Conservation (phyloP, 1,140 invertebrate species). For the Grapholita molesta region DNA sequence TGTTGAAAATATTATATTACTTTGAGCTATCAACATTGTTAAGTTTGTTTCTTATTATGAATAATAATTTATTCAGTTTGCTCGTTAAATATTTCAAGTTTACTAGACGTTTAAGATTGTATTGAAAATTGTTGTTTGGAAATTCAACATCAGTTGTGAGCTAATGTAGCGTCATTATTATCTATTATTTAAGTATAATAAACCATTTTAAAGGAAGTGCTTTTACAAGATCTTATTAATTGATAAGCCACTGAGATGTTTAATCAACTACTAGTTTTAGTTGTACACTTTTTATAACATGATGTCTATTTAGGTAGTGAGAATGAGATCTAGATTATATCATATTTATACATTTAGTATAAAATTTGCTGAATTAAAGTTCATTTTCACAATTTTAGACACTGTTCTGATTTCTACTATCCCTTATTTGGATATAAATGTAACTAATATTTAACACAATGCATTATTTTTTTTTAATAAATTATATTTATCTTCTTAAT, state of each 20-base stretch:
- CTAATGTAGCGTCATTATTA: slow-evolving; percentile 72
- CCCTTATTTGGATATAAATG: slow-evolving; percentile 17
- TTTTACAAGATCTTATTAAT: slow-evolving; percentile 77
- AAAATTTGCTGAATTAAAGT: slow-evolving; percentile 78
- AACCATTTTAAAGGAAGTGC: slow-evolving; percentile 71
- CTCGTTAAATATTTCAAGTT: slow-evolving; percentile 78
- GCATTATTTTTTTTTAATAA: slow-evolving; percentile 15
- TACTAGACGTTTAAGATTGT: slow-evolving; percentile 75
- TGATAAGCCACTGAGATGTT: slow-evolving; percentile 75
- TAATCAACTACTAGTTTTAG: slow-evolving; percentile 77
- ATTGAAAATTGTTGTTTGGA: slow-evolving; percentile 69
- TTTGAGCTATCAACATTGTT: slow-evolving; percentile 77
- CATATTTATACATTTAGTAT: slow-evolving; percentile 78
- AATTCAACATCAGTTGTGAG: slow-evolving; percentile 71
- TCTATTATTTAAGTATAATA: slow-evolving; percentile 76
- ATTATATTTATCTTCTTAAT: slow-evolving; percentile 8
- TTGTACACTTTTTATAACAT: slow-evolving; percentile 78
- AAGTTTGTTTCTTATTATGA: slow-evolving; percentile 77
- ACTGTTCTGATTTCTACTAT: slow-evolving; percentile 40
- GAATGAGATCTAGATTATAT: slow-evolving; percentile 77
- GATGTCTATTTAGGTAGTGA: slow-evolving; percentile 77
- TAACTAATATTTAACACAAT: slow-evolving; percentile 13
- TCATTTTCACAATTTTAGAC: slow-evolving; percentile 77
- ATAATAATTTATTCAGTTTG: slow-evolving; percentile 78
- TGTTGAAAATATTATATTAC: slow-evolving; percentile 75